phyloP scores from a whole-genome alignment of 2,113 vertebrate species.

The Melanocharis versteri region DNA sequence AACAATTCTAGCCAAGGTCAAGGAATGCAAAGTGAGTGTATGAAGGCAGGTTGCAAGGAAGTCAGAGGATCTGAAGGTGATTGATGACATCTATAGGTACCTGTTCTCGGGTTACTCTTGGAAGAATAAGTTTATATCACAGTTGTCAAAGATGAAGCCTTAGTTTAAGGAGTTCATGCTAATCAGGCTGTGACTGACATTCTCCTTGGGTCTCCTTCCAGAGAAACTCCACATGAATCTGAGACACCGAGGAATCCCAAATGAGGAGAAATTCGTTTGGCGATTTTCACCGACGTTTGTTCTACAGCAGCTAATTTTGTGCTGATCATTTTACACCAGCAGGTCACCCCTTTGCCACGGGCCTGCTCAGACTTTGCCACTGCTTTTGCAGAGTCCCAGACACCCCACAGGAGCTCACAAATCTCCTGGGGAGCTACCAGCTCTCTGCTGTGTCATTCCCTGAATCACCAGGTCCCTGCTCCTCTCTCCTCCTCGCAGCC shows the following conservation, averaged over 20 bases:
- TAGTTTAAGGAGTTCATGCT: constrained; percentile 61
- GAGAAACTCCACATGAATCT: constrained; percentile 14
- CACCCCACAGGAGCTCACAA: background rate
- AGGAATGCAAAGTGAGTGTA: constrained; percentile 14
- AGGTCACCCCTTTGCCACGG: background rate
- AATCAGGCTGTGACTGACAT: constrained; percentile 73
- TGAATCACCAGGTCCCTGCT: background rate
- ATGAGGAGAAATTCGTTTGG: constrained; percentile 40
- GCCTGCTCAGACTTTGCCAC: background rate
- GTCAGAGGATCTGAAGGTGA: constrained; percentile 67
- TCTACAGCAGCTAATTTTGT: background rate
- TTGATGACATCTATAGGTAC: constrained; percentile 61
- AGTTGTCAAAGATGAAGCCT: constrained; percentile 65
- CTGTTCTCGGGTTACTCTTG: constrained; percentile 60
- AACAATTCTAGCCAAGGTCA: constrained; percentile 36
- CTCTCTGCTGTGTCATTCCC: background rate
- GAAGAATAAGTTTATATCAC: constrained; percentile 60
- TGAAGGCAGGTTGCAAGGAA: constrained; percentile 39
- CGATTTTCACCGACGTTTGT: background rate
- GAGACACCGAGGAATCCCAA: constrained; percentile 32
- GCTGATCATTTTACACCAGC: background rate
- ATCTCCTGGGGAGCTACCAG: background rate
- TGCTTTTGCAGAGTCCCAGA: background rate
- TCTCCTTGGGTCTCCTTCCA: constrained; percentile 67
- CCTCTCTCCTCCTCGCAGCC: fast-evolving